Conservation (phyloP, 2,888 invertebrate species). For the Athripsodes cinereus region DNA sequence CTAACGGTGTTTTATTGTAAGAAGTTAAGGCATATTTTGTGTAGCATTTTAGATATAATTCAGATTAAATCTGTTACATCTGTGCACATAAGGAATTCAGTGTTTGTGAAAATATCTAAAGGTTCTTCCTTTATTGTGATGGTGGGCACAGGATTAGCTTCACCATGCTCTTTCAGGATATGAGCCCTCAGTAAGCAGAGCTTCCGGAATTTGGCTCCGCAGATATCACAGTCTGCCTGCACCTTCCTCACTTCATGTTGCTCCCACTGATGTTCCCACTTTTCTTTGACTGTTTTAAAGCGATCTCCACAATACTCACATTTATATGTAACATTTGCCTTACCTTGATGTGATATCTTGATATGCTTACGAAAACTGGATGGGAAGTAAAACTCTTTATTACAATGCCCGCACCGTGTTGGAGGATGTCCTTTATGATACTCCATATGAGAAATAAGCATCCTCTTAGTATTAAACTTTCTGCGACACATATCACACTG, state of each 20-base stretch:
- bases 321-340: constrained; percentile 32
- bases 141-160: not conserved
- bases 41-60: too few relatives aligned
- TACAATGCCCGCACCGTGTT: constrained; percentile 36
- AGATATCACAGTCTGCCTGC: constrained; percentile 41
- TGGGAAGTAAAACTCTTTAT: constrained; percentile 40
- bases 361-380: constrained; percentile 45
- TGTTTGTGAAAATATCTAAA: constrained; percentile 2
- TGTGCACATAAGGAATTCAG: not conserved
- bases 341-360: constrained; percentile 36
- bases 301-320: constrained; percentile 39
- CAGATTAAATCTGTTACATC: not conserved
- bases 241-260: constrained; percentile 43
- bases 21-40: too few relatives aligned
- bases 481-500: constrained; percentile 46
- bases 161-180: constrained; percentile 17
- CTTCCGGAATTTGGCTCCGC: constrained; percentile 42
- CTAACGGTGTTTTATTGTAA: too few relatives aligned
- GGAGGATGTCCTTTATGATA: constrained; percentile 41
- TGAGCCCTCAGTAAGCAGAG: constrained; percentile 22
- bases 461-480: constrained; percentile 47
- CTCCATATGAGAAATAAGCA: constrained; percentile 44
- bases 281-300: constrained; percentile 39
- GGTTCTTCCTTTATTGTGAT: not conserved
- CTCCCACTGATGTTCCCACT: constrained; percentile 48